Base-by-base conservation (phyloP, 2,113 vertebrate genomes). In the Leptocoma aspasia region DNA sequence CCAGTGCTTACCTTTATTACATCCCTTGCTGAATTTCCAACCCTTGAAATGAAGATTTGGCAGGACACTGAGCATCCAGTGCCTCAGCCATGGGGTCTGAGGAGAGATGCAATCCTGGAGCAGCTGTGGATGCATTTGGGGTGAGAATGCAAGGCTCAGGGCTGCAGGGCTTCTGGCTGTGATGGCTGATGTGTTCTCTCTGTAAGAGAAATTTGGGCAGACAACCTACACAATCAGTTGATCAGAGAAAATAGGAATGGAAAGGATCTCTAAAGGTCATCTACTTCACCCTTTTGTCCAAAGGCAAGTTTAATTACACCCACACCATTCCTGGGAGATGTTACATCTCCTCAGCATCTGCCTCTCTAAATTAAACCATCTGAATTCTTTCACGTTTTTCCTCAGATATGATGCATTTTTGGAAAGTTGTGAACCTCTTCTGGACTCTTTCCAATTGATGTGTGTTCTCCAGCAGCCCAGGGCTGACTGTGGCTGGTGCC, bases 281-380 rank as follows among this genome's bases (percentile, higher is more conserved):
- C 79, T 89, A 6, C 21, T 24, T 78, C 56, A 73, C 19, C 30
- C 68, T 89, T 86, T 70, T 90, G 82, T 93, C 92, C 2, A 0
- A 86, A 89, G 86, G 39, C 76, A 6, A 95, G 94, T 89, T 94
- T 97, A 97, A 93, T 97, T 93, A 94, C 81, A 75, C 42, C 60
- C 79, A n/a, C 3, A 3, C 44, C 4, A 5, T 66, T 81, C 82
- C 71, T 70, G 50, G 70, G 90, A 90, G 68, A 89, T 37, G 24
- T 86, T 73, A 52, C 64, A 45, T 81, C 50, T 92, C 27, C 54
- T 93, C 5, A 18, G 65, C 53, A 41, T 82, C 63, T 95, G 82
- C 53, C 37, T 89, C 63, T 82, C 82, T 73, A 73, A 86, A 96
- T 96, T 80, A 92, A 92, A 52, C 73, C 22, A 28, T 86, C 64